Conservation (phyloP, 2,113 vertebrate species). For the zebrafish (Danio rerio) region GRCz12tu NC_133177.1:8230501-8231000, state of each 20-base stretch:
- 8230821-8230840: no score
- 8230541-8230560: conserved; percentile 59
- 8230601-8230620: not conserved
- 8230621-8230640: not conserved
- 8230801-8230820: no score
- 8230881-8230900: no score
- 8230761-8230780: not conserved
- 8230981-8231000: no score
- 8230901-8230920: no score
- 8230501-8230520: conserved; percentile 40
- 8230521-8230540: conserved; percentile 49
- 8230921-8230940: no score
- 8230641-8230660: not conserved
- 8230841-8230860: no score
- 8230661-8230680: not conserved
- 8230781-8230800: no score
- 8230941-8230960: no score
- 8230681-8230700: no score
- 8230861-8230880: no score
- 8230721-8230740: not conserved
- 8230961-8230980: no score
- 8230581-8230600: conserved; percentile 1
- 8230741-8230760: not conserved
- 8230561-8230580: conserved; percentile 42
- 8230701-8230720: not conserved